Evolutionary conservation across 2,888 invertebrate genomes (phyloP), one percentile per base, ranked within the genome.

Genomic region (Tipula confusa): DNA sequence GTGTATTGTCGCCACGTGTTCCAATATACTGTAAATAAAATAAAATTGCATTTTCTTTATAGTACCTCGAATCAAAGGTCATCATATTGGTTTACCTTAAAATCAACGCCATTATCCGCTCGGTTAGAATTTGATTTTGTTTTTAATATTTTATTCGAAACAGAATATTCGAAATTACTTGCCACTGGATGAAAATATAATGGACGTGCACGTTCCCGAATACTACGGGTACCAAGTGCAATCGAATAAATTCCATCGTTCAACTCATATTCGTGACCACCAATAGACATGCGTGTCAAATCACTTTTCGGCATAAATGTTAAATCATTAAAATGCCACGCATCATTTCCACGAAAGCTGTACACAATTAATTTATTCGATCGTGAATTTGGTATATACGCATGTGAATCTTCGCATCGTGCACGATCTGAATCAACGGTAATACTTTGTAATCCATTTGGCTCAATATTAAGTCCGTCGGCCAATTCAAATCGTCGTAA

Each of bases 151-250:
- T 91, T 91, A 0, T 94, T 94, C 15, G 93, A 92, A 0, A 95
- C 94, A 0, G 90, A 89, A 87, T 93, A 94, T 88, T 94, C 92
- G 82, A 92, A 90, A 1, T 90, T 91, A 85, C 94, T 89, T 80
- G 94, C 92, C 92, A 96, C 92, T 0, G 96, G 92, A 87, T 96
- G 96, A 91, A 96, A 96, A 89, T 93, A 95, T 0, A 94, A 91
- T 0, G 91, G 91, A 83, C 93, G 91, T 86, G 90, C 92, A n/a
- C 93, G 92, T 85, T 93, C 91, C 0, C 86, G 43, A 33, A 33
- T 33, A 1, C 89, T 88, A 0, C 89, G 87, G 0, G 91, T 90
- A 0, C 93, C 92, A 13, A 95, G 86, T 0, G 93, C 93, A 0
- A 94, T 88, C 84, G 95, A 95, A 88, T 96, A 95, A 13, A 96